These are phyloP conservation scores for Chrysopilus asiliformis DNA, from an alignment of 2,888 invertebrate species.

Conservation along the genomic window DNA sequence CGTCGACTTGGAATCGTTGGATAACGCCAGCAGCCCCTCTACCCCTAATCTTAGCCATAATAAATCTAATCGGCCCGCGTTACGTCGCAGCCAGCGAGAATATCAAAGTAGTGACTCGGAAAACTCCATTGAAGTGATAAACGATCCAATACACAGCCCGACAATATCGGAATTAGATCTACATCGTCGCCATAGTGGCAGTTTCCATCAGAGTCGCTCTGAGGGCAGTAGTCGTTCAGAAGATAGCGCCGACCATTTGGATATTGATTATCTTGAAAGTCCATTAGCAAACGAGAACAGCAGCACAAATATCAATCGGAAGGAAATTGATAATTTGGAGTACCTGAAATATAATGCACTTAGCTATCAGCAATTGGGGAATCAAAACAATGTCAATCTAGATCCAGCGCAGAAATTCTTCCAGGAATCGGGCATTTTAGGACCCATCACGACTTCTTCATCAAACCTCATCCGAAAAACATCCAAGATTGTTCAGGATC, in stretches of 20 bases:
- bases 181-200: not conserved
- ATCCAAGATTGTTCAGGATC: conserved; percentile 24
- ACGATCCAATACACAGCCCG: too few relatives aligned
- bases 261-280: too few relatives aligned
- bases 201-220: not conserved
- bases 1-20: not conserved
- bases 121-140: conserved; percentile 2
- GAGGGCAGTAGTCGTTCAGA: not conserved
- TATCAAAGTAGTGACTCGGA: conserved; percentile 7
- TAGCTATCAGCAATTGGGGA: not conserved
- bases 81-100: conserved; percentile 4
- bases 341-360: too few relatives aligned
- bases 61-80: conserved; percentile 1
- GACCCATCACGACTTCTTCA: conserved; percentile 19
- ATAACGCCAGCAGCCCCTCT: not conserved
- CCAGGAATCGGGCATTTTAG: conserved; percentile 25
- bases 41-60: too few relatives aligned
- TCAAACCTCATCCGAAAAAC: conserved; percentile 21
- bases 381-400: not conserved
- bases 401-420: conserved; percentile 25
- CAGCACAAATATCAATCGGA: not conserved
- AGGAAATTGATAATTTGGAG: too few relatives aligned
- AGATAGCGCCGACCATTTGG: not conserved
- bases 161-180: not conserved
- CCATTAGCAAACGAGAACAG: too few relatives aligned